Evolutionary conservation across 2,888 invertebrate genomes (phyloP), one percentile per base, ranked within the genome.

Genomic region (Torymus texanus): DNA sequence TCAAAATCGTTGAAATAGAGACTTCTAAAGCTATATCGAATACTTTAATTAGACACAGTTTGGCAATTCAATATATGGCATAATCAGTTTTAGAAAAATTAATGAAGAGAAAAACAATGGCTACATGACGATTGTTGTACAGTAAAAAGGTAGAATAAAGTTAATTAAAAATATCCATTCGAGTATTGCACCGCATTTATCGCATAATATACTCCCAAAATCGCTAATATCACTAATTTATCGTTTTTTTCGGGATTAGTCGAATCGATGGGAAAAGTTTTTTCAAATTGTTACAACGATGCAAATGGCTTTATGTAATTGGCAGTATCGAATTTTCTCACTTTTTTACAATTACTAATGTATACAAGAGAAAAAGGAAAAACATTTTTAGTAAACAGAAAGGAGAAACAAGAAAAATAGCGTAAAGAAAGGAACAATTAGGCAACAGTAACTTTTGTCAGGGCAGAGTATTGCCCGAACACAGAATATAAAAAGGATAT

Each of bases 41-140:
- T 53, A 55, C 12, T 71, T n/a, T 24, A 58, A 29, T 68, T 18
- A 53, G 16, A 68, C 73, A 58, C 16, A 16, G 13, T 72, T 80
- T 80, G 77, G 77, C 80, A 78, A 77, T 68, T 55, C 10, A 59
- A 50, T 80, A 41, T 41, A 77, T 78, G 80, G 77, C 80, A 80
- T 80, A 65, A 80, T 77, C 4, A 11, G 61, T 66, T 66, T 61
- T n/a, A 72, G 56, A 21, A 18, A 56, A 68, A 16, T 50, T 10
- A 59, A 4, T 16, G 51, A 65, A 72, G 55, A 65, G 12, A 29
- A 56, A 55, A 59, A 66, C 14, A 73, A 79, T 79, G 75, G 71
- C 75, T 70, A n/a, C 29, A 71, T 18, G 51, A 75, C 41, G 41
- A 41, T 41, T 41, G 41, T 41, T 41, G 41, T 41, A 67, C 51